Percentiles rank a stretch among this genome's conserved stretches.
phyloP scores from a whole-genome alignment of 2,888 invertebrate species.

The Brachyptera risi region DNA sequence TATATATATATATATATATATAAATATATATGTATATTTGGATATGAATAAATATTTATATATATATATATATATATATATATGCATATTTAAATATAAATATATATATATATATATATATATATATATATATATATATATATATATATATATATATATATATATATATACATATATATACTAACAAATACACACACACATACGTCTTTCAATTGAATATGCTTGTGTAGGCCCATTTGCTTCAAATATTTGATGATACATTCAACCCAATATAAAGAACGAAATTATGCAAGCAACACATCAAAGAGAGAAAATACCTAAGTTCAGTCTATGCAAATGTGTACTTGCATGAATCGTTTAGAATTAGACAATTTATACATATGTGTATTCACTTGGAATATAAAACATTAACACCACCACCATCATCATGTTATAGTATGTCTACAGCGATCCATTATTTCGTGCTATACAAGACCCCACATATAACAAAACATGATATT shows the following conservation, averaged over 20 bases:
- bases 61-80: too few species aligned
- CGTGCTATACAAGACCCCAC: background rate
- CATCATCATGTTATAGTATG: too few species aligned
- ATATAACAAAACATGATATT: conserved; percentile 18
- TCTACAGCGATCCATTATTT: too few species aligned
- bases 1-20: too few species aligned
- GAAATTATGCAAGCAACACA: background rate
- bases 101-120: background rate
- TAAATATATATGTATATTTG: too few species aligned
- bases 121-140: background rate
- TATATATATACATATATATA: too few species aligned
- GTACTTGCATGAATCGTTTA: too few species aligned
- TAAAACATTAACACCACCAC: conserved; percentile 9
- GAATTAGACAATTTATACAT: too few species aligned
- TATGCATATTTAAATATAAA: background rate
- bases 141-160: background rate
- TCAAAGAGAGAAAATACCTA: background rate
- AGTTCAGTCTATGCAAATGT: conserved; percentile 11
- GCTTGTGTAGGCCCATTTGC: background rate
- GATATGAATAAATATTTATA: too few species aligned
- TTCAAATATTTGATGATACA: conserved; percentile 2
- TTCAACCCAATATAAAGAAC: too few species aligned
- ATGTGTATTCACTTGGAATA: conserved; percentile 5
- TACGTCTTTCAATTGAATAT: too few species aligned
- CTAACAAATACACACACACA: too few species aligned